Evolutionary conservation across 1,140 invertebrate genomes (phyloP), one percentile per base, ranked within the genome.

Genomic region (Zaprionus ghesquierei): DNA sequence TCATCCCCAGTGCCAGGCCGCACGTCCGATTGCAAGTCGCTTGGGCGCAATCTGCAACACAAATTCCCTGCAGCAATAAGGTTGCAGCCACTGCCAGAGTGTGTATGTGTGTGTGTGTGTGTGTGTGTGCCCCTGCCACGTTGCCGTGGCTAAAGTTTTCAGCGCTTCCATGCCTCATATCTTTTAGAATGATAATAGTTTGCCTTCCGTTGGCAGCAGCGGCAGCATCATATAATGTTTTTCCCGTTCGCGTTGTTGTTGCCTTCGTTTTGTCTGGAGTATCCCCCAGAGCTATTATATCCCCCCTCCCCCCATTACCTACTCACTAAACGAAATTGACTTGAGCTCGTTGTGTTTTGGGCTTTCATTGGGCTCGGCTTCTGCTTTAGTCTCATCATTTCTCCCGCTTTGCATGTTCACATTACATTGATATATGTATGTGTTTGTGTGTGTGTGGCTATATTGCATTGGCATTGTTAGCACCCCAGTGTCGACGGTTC

Each of bases 101-200:
- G 41, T 8, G 29, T 15, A 13, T 31, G 22, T 25, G 35, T 27
- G 50, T 41, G 23, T 44, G 15, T 33, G 29, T 63, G 20, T 50
- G 38, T 58, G 44, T 53, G 22, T 29, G 27, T 35, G 13, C 13
- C 63, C 33, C 68, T 79, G 51, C 53, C 65, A 23, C n/a, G 35
- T 60, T 69, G 64, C 38, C 59, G 59, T 62, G 51, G 71, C 63
- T 69, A 55, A 72, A 74, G 76, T 86, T 86, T 79, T 80, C 81
- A 85, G 62, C 77, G 71, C 71, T 69, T 65, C 79, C 75, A 77
- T 79, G 72, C 76, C 72, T 87, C 82, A 87, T 87, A 87, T 87
- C 77, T 89, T 84, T 89, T 79, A 68, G 74, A 80, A 89, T 80
- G 77, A 80, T 87, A 89, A 82, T 87, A 79, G 82, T 82, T 77